Conservation (phyloP, 2,888 invertebrate genomes). For the Busseola fusca region DNA sequence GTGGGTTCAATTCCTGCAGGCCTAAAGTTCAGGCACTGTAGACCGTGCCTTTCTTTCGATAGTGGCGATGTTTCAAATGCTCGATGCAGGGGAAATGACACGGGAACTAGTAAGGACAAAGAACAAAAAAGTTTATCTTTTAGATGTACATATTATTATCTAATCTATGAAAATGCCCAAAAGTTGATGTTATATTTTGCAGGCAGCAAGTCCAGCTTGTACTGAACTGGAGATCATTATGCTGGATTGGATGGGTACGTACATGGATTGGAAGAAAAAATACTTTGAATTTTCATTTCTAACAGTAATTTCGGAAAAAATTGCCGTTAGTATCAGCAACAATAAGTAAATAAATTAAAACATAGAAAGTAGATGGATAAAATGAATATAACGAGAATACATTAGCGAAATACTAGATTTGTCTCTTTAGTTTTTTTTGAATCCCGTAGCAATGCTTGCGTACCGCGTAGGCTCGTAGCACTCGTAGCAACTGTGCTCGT, state of each 20-base stretch:
- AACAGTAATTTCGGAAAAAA: background rate
- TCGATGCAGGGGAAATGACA: background rate
- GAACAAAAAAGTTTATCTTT: background rate
- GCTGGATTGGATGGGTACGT: constrained; percentile 97
- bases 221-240: constrained; percentile 98
- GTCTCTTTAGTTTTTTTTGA: background rate
- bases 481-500: constrained; percentile 9
- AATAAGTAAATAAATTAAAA: background rate
- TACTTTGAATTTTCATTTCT: background rate
- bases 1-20: background rate
- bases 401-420: background rate
- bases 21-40: background rate
- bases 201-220: constrained; percentile 99
- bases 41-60: background rate
- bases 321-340: background rate
- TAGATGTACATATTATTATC: background rate
- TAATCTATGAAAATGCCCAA: background rate
- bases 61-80: background rate
- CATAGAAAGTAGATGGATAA: background rate
- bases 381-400: background rate
- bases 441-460: constrained; percentile 13
- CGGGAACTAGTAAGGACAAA: background rate
- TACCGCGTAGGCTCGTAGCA: constrained; percentile 24
- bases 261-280: background rate
- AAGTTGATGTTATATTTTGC: constrained; percentile 70